Evolutionary conservation across 2,113 vertebrate species (phyloP).

Genomic region (Amblyopsis rosae): DNA sequence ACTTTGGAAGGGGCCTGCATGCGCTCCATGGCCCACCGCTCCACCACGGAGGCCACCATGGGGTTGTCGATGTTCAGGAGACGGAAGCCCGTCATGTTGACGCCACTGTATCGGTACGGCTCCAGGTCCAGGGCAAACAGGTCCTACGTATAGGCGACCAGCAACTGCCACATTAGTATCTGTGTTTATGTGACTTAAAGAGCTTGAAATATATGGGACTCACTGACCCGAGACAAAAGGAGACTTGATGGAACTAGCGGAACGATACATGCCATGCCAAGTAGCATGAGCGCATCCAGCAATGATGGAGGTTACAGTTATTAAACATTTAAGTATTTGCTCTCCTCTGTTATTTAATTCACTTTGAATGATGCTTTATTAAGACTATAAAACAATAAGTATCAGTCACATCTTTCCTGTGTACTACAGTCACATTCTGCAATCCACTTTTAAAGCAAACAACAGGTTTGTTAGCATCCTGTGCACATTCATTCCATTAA

Average conservation of each 20-base stretch:
- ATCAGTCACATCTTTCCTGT: not conserved
- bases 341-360: conserved; percentile 24
- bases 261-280: too few relatives aligned
- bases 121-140: conserved; percentile 94
- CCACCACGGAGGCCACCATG: conserved; percentile 86
- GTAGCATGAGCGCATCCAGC: conserved; percentile 1
- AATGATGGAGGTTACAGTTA: conserved; percentile 43
- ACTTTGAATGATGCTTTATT: conserved; percentile 18
- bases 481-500: not conserved
- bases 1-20: conserved; percentile 87
- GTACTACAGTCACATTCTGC: not conserved
- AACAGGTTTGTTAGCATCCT: not conserved
- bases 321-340: conserved; percentile 15
- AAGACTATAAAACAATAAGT: conserved; percentile 9
- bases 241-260: too few relatives aligned
- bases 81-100: conserved; percentile 97
- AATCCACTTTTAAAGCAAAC: not conserved
- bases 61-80: conserved; percentile 89
- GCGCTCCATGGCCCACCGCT: conserved; percentile 95
- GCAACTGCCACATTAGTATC: too few relatives aligned
- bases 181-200: too few relatives aligned
- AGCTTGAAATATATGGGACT: too few relatives aligned
- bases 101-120: conserved; percentile 94
- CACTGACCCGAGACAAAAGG: too few relatives aligned
- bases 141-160: conserved; percentile 75